Evolutionary conservation across 2,888 invertebrate genomes (phyloP).

Genomic region (Heliconius cydno): DNA sequence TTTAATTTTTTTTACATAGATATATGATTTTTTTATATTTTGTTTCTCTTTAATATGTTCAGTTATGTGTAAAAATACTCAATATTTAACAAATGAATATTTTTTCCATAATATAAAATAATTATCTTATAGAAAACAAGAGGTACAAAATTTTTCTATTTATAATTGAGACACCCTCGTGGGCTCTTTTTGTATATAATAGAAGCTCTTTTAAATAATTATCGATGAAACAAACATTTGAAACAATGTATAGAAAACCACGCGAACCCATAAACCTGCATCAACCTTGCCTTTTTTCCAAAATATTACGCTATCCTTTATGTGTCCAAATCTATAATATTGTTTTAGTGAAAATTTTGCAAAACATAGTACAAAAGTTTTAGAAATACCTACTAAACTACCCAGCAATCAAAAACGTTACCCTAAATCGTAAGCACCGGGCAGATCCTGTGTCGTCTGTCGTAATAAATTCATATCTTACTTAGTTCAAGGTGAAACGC

Average conservation of each 20-base stretch:
- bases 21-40: slow-evolving; percentile 77
- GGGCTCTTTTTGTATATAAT: slow-evolving; percentile 74
- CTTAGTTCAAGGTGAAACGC: slow-evolving; percentile 12
- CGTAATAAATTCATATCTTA: slow-evolving; percentile 29
- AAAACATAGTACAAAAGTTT: slow-evolving; percentile 84
- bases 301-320: slow-evolving; percentile 62
- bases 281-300: slow-evolving; percentile 43
- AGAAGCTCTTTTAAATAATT: slow-evolving; percentile 68
- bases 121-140: slow-evolving; percentile 80
- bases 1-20: slow-evolving; percentile 44
- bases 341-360: slow-evolving; percentile 82
- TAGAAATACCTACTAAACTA: slow-evolving; percentile 81
- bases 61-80: slow-evolving; percentile 82
- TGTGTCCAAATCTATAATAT: slow-evolving; percentile 78
- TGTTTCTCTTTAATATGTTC: slow-evolving; percentile 73
- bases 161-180: slow-evolving; percentile 59
- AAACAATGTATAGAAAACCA: slow-evolving; percentile 41
- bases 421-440: slow-evolving; percentile 50
- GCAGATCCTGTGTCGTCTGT: slow-evolving; percentile 18
- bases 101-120: slow-evolving; percentile 72
- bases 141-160: slow-evolving; percentile 67
- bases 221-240: slow-evolving; percentile 51
- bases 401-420: slow-evolving; percentile 73
- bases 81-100: slow-evolving; percentile 80
- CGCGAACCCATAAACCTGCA: slow-evolving; percentile 56